Conservation (phyloP, 2,113 vertebrate species). For the Phrynocephalus versicolor region DNA sequence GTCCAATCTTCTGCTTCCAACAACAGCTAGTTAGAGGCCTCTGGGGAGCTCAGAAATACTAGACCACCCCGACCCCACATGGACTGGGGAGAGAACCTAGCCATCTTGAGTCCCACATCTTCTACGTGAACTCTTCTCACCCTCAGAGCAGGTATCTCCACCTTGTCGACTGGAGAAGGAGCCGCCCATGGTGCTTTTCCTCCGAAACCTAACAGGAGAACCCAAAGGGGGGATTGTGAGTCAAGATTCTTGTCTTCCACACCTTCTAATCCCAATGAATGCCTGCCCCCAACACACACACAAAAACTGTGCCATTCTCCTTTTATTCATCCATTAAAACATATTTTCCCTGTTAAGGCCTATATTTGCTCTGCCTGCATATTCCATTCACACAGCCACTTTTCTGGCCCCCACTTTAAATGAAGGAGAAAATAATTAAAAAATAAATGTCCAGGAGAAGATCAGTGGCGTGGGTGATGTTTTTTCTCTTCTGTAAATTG, state of each 20-base stretch:
- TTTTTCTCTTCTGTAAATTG: not conserved
- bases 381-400: not conserved
- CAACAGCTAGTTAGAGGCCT: not conserved
- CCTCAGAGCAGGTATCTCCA: conserved; percentile 83
- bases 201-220: conserved; percentile 77
- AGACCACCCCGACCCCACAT: not conserved
- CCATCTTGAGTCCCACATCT: not conserved
- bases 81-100: not conserved
- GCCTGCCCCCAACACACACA: not conserved
- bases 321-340: not conserved
- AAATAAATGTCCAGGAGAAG: not conserved
- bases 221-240: conserved; percentile 11
- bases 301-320: no score
- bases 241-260: not conserved
- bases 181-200: conserved; percentile 75
- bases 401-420: not conserved
- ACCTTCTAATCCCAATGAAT: not conserved
- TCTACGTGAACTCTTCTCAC: conserved; percentile 60
- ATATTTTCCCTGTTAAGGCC: not conserved
- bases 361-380: not conserved
- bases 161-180: conserved; percentile 78
- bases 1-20: not conserved
- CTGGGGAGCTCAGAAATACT: not conserved
- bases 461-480: not conserved
- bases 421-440: not conserved